phyloP scores from a whole-genome alignment of 1,140 invertebrate genomes.

The Drosophila kurseongensis region DNA sequence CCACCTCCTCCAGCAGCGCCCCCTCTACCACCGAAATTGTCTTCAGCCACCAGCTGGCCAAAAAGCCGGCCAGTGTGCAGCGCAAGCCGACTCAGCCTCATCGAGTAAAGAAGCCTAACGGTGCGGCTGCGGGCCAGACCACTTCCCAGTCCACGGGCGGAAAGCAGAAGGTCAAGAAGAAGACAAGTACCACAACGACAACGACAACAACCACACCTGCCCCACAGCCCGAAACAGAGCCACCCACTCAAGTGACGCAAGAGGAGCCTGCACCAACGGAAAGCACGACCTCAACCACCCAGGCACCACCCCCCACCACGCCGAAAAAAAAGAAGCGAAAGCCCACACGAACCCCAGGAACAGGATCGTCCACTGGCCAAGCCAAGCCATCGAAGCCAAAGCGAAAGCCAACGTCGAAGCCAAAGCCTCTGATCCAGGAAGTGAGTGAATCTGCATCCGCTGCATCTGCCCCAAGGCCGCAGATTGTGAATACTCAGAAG shows the following conservation, averaged over 20 bases:
- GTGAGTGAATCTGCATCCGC: conserved; percentile 7
- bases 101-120: conserved; percentile 64
- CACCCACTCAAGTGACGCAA: conserved; percentile 22
- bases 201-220: conserved; percentile 49
- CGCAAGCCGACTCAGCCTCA: conserved; percentile 66
- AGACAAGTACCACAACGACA: conserved; percentile 57
- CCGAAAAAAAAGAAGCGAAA: conserved; percentile 78
- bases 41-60: conserved; percentile 50
- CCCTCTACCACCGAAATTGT: conserved; percentile 32
- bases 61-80: conserved; percentile 58
- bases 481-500: conserved; percentile 41
- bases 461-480: conserved; percentile 26
- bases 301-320: conserved; percentile 43
- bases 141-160: conserved; percentile 19
- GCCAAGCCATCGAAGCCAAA: conserved; percentile 60
- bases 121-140: conserved; percentile 16
- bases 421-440: conserved; percentile 26
- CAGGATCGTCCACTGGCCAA: conserved; percentile 13
- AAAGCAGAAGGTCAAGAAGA: conserved; percentile 75
- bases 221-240: conserved; percentile 32
- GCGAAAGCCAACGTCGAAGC: conserved; percentile 71
- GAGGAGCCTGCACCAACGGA: conserved; percentile 32
- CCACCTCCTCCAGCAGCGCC: conserved; percentile 34
- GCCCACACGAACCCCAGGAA: conserved; percentile 68
- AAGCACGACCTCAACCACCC: conserved; percentile 53